These are phyloP conservation scores for Trichomycterus rosablanca DNA, from an alignment of 2,113 vertebrate genomes.

Conservation along the genomic window DNA sequence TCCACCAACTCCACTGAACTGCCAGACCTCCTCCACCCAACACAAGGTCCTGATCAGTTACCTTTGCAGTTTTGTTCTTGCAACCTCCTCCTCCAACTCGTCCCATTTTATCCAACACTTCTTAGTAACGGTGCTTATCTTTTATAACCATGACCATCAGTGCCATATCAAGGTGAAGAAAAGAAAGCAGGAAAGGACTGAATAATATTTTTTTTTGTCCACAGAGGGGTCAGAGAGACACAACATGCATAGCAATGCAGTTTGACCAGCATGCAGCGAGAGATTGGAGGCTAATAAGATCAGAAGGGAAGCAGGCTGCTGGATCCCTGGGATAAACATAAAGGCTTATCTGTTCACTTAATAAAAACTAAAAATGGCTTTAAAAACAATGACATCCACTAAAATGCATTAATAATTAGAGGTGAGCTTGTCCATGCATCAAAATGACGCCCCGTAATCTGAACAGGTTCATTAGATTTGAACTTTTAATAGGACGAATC, in stretches of 20 bases:
- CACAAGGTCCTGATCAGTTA: slow-evolving; percentile 3
- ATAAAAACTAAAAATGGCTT: slow-evolving; percentile 81
- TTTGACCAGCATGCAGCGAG: slow-evolving; percentile 82
- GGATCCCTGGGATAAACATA: slow-evolving; percentile 82
- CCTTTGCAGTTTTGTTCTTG: slow-evolving; percentile 21
- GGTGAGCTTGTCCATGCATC: slow-evolving; percentile 61
- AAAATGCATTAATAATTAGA: slow-evolving; percentile 89
- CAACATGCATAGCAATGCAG: slow-evolving; percentile 89
- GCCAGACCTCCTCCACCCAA: too few relatives aligned
- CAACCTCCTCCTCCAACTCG: too few relatives aligned
- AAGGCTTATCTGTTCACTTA: slow-evolving; percentile 83
- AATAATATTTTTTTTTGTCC: slow-evolving; percentile 79
- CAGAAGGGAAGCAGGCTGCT: slow-evolving; percentile 81
- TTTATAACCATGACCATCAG: slow-evolving; percentile 67
- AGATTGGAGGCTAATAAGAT: slow-evolving; percentile 91
- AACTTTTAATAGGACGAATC: too few relatives aligned
- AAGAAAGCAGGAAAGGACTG: slow-evolving; percentile 62
- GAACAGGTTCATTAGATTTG: too few relatives aligned
- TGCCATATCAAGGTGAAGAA: slow-evolving; percentile 56
- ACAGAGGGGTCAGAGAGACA: slow-evolving; percentile 86
- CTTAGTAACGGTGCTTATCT: slow-evolving; percentile 68
- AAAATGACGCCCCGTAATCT: too few relatives aligned
- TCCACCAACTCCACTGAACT: too few relatives aligned
- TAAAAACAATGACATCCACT: slow-evolving; percentile 87
- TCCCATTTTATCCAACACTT: slow-evolving; percentile 18